phyloP scores from a whole-genome alignment of 2,113 vertebrate genomes.

The Sminthopsis crassicaudata region DNA sequence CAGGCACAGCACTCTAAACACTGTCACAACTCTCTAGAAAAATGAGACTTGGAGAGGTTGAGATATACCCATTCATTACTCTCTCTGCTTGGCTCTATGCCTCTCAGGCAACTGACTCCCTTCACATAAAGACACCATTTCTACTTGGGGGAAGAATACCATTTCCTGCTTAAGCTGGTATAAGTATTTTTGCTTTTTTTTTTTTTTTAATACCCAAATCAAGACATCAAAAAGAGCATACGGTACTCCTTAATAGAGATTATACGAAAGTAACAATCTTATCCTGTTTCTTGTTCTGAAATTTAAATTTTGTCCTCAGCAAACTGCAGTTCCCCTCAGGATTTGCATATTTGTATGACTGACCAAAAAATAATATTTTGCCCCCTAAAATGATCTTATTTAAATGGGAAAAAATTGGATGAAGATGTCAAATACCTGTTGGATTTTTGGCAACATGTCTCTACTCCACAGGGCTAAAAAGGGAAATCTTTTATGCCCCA shows the following conservation, averaged over 20 bases:
- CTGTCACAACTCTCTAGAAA: background rate
- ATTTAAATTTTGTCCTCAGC: accelerated
- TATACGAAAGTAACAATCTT: background rate
- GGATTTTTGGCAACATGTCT: accelerated
- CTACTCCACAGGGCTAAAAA: background rate
- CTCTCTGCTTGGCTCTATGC: no score
- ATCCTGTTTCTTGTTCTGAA: accelerated
- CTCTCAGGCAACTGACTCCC: background rate
- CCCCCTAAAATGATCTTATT: background rate
- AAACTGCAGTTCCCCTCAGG: background rate
- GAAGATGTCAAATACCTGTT: background rate
- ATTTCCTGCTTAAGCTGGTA: background rate
- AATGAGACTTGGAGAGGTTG: background rate
- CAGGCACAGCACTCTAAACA: background rate
- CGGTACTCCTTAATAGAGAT: background rate
- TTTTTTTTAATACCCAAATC: background rate
- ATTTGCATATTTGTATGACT: background rate
- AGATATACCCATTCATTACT: background rate
- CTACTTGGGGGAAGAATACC: background rate
- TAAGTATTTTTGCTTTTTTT: background rate
- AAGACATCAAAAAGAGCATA: accelerated
- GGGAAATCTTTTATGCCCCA: background rate
- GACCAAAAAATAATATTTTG: background rate
- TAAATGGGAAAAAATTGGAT: no score
- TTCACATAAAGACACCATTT: background rate